Evolutionary conservation across 1,140 invertebrate species (phyloP).

Genomic region (Portunus trituberculatus): DNA sequence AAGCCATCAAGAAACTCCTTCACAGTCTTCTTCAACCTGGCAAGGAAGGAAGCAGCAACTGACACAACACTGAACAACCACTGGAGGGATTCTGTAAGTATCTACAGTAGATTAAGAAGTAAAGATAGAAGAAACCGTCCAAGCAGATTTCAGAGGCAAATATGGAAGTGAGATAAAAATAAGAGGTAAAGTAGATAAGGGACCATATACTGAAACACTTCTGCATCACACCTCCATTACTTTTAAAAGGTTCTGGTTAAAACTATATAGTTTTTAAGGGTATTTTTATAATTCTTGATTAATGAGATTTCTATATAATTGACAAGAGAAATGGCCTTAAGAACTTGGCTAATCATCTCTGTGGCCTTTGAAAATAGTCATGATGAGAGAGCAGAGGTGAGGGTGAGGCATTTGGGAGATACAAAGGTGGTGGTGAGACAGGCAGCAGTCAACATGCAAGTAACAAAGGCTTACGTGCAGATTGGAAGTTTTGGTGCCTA

Average conservation of each 20-base stretch:
- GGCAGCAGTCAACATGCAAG: constrained; percentile 54
- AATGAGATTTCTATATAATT: not conserved
- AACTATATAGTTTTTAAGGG: too few relatives aligned
- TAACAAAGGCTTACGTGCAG: constrained; percentile 72
- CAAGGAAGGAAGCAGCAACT: not conserved
- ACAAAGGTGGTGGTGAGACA: not conserved
- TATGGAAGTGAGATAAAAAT: not conserved
- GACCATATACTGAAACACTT: too few relatives aligned
- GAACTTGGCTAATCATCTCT: not conserved
- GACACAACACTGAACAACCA: not conserved
- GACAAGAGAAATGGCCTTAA: not conserved
- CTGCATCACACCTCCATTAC: too few relatives aligned
- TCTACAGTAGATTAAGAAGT: not conserved
- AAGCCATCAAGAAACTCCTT: too few relatives aligned
- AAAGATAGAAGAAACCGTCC: not conserved
- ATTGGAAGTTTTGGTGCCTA: constrained; percentile 74
- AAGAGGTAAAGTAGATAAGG: not conserved
- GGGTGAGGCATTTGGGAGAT: not conserved
- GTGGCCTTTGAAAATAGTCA: not conserved
- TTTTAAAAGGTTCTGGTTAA: too few relatives aligned
- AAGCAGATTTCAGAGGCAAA: not conserved
- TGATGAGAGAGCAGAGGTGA: not conserved
- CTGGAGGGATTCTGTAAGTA: not conserved
- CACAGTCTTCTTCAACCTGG: not conserved
- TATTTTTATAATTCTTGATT: not conserved